A percentile compares a stretch with the other conserved stretches of the same genome.
Conservation (phyloP, 2,888 invertebrate species). For the Cantharis rustica region DNA sequence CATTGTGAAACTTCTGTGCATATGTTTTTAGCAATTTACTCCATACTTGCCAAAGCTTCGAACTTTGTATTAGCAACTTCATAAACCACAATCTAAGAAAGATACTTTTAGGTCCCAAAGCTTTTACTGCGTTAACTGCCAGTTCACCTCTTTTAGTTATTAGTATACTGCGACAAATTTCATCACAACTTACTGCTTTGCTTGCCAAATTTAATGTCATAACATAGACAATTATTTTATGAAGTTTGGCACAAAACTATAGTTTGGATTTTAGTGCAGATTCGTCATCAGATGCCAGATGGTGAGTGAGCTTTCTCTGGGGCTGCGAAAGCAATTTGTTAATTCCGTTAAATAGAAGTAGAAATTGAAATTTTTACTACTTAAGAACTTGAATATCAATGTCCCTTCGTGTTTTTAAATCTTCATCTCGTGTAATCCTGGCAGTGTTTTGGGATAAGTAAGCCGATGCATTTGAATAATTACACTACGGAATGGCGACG, state of each 20-base stretch:
- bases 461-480: slow-evolving; percentile 36
- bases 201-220: neutral
- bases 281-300: neutral
- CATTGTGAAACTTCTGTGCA: neutral
- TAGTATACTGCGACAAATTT: neutral
- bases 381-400: slow-evolving; percentile 15
- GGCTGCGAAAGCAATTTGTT: neutral
- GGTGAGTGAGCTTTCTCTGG: neutral
- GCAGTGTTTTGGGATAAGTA: slow-evolving; percentile 16
- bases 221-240: neutral
- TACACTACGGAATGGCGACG: slow-evolving; percentile 29
- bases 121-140: neutral
- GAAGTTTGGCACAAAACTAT: neutral
- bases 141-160: neutral
- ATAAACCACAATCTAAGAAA: neutral
- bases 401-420: slow-evolving; percentile 20
- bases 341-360: neutral
- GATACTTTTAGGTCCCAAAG: neutral
- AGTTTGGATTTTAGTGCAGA: neutral
- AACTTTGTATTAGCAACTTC: neutral
- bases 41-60: neutral
- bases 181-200: neutral
- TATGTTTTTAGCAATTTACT: neutral
- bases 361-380: neutral
- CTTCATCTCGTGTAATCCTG: slow-evolving; percentile 22